Evolutionary conservation across 2,113 vertebrate species (phyloP).

Genomic region (Chamaea fasciata): DNA sequence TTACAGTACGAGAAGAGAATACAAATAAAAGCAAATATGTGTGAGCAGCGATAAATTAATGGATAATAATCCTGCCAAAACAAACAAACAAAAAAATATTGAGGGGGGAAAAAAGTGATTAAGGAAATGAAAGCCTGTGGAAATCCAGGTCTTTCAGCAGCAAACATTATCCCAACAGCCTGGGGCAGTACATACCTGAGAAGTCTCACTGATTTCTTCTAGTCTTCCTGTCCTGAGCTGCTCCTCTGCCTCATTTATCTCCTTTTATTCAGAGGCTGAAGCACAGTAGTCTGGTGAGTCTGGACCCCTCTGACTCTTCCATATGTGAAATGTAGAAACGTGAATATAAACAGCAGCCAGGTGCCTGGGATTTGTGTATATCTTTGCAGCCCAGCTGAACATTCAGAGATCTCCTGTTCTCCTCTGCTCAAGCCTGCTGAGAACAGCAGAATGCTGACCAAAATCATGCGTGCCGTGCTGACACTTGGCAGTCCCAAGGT

Average conservation of each 20-base stretch:
- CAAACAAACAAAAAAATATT: not conserved
- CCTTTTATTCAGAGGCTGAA: not conserved
- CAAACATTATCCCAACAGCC: not conserved
- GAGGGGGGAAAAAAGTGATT: not conserved
- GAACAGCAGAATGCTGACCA: not conserved
- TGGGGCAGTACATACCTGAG: not conserved
- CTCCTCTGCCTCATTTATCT: not conserved
- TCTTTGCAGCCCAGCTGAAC: not conserved
- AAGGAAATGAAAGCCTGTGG: not conserved
- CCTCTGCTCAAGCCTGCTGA: not conserved
- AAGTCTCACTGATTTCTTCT: not conserved
- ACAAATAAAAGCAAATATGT: not conserved
- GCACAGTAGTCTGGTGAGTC: not conserved
- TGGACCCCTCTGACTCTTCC: not conserved
- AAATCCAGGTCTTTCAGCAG: not conserved
- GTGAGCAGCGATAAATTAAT: not conserved
- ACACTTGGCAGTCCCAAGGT: not conserved
- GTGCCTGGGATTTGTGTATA: not conserved
- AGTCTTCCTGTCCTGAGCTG: not conserved
- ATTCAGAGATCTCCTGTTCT: not conserved
- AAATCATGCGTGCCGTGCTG: rapidly evolving
- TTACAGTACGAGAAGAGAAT: not conserved
- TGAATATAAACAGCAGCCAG: not conserved
- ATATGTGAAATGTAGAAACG: not conserved
- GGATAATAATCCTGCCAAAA: not conserved